Evolutionary conservation across 2,113 vertebrate species (phyloP), one percentile per base, ranked within the genome.

Genomic region (Lepisosteus osseus): DNA sequence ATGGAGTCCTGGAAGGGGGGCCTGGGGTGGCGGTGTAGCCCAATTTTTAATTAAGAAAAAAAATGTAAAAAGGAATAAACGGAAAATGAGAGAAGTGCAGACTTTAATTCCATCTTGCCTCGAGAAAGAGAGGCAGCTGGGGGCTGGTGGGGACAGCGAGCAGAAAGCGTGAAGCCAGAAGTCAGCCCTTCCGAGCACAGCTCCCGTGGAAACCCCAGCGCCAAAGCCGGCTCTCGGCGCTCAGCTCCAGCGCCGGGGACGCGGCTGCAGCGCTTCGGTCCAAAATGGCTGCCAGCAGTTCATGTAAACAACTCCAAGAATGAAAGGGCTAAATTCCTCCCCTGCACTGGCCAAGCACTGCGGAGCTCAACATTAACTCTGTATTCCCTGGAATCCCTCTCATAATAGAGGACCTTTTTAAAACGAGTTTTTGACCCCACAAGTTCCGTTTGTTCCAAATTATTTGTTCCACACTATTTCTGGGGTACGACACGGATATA

Each of bases 41-140:
- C 77, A 7, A 83, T 86, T 85, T 79, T 81, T 76, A 83, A 70
- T 78, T 72, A 75, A 84, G 85, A 73, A 80, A 51, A 85, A 81
- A 83, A 70, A 80, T 78, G 81, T 69, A 81, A 72, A 79, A 86
- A 80, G 80, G 79, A 82, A 85, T 83, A 82, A 86, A 79, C 75
- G 74, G 78, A 51, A 6, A 77, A 77, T 83, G 76, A 17, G 9
- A 17, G 17, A 12, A 57, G 15, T n/a, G 29, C 13, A 11, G 42
- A 51, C 47, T 51, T 51, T 9, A 51, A 9, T 9, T 51, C 47
- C 9, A 9, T 51, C 9, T 51, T 51, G 47, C 47, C 9, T 44
- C 2, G 41, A 7, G 29, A 40, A 68, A 29, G 29, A 40, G 54
- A 3, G 54, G 54, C 54, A 2, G 7, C 40, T 11, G 55, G 59